phyloP scores from a whole-genome alignment of 2,113 vertebrate genomes.

The Poeciliopsis retropinna region DNA sequence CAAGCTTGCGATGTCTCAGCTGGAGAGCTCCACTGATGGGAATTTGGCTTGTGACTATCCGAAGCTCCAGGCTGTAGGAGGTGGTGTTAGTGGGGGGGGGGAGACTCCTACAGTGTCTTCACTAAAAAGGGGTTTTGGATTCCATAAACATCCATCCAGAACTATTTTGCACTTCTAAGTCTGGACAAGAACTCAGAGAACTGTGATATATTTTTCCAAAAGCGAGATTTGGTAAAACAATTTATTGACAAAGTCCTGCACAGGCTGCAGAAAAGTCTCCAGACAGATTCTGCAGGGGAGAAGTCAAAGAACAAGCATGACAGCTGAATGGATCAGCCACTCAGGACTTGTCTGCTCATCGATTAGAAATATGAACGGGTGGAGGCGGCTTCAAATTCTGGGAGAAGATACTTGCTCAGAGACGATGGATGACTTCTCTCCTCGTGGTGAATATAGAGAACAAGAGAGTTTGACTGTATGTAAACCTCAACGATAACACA shows the following conservation, averaged over 20 bases:
- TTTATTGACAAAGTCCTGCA: slow-evolving; percentile 14
- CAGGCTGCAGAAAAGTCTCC: slow-evolving; percentile 25
- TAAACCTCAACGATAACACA: background rate
- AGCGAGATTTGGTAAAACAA: slow-evolving; percentile 20
- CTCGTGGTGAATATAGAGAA: slow-evolving; percentile 6
- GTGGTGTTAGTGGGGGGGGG: background rate
- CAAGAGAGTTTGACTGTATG: too few relatives aligned
- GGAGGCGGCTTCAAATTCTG: slow-evolving; percentile 33
- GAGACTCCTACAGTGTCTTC: slow-evolving; percentile 28
- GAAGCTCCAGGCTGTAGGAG: slow-evolving; percentile 17
- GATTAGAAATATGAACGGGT: slow-evolving; percentile 47
- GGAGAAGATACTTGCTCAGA: slow-evolving; percentile 15
- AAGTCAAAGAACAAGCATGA: slow-evolving; percentile 44
- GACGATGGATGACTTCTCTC: slow-evolving; percentile 32
- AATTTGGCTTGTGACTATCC: slow-evolving; percentile 47
- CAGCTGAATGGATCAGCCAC: slow-evolving; percentile 51
- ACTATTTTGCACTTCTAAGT: slow-evolving; percentile 24
- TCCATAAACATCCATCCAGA: slow-evolving; percentile 29
- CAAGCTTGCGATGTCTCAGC: slow-evolving; percentile 65
- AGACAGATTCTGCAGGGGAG: slow-evolving; percentile 56
- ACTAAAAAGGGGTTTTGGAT: slow-evolving; percentile 28
- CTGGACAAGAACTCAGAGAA: slow-evolving; percentile 9
- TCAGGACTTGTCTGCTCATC: slow-evolving; percentile 42
- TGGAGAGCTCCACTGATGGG: slow-evolving; percentile 62
- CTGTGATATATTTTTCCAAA: slow-evolving; percentile 21